A percentile compares a stretch with the other conserved stretches of the same genome.
phyloP scores from a whole-genome alignment of 2,888 invertebrate species.

The Andrena trimmerana region DNA sequence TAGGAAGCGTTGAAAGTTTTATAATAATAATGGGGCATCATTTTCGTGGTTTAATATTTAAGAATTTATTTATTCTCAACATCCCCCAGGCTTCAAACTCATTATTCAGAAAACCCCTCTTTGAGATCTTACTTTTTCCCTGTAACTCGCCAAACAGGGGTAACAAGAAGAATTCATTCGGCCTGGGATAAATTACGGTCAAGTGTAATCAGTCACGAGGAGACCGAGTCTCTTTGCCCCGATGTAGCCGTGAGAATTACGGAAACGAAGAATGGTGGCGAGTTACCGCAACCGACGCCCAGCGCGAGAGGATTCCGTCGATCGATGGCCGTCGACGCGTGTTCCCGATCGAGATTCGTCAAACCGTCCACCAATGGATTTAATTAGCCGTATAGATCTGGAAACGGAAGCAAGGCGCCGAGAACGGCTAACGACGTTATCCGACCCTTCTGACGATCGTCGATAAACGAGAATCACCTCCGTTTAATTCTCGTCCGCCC shows the following conservation, averaged over 20 bases:
- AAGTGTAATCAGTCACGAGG: neutral
- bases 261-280: constrained; percentile 12
- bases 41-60: no score
- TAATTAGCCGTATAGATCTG: constrained; percentile 67
- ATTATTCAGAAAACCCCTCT: no score
- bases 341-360: constrained; percentile 19
- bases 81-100: no score
- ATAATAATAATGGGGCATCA: no score
- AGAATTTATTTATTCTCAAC: no score
- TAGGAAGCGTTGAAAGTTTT: no score
- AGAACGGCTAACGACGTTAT: constrained; percentile 66
- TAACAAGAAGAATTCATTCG: constrained; percentile 9
- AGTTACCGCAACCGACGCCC: constrained; percentile 24
- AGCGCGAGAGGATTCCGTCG: neutral
- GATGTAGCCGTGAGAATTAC: constrained; percentile 17
- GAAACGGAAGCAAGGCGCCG: constrained; percentile 61
- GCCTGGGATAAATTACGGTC: constrained; percentile 7
- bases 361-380: constrained; percentile 55
- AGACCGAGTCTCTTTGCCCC: constrained; percentile 25
- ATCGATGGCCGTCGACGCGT: constrained; percentile 14
- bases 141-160: neutral
- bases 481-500: constrained; percentile 55
- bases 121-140: neutral
- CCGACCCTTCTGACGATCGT: constrained; percentile 68
- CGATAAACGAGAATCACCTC: constrained; percentile 70